Percentiles rank a stretch among this genome's conserved stretches.
Evolutionary conservation across 2,888 invertebrate species (phyloP).

Genomic region (Gastracanthus pulcherrimus): DNA sequence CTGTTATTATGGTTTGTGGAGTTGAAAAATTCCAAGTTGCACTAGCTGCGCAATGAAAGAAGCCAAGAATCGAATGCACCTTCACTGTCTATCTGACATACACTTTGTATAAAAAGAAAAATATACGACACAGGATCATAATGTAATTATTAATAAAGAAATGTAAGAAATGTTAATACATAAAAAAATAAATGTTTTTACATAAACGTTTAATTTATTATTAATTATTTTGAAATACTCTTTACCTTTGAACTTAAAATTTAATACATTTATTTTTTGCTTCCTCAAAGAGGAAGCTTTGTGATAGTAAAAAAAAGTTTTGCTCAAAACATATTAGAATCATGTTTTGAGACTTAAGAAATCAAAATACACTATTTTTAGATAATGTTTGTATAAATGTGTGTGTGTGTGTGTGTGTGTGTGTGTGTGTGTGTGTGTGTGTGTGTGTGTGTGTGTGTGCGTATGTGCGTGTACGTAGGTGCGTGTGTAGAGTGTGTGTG

Average conservation of each 20-base stretch:
- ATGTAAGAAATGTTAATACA: constrained; percentile 77
- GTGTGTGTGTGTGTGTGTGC: no score
- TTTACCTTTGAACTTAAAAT: background rate
- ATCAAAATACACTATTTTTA: no score
- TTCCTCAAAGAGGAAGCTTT: no score
- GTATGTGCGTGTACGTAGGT: no score
- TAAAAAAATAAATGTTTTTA: constrained; percentile 75
- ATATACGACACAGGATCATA: constrained; percentile 64
- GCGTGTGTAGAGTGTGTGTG: no score
- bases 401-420: no score
- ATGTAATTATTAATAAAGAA: constrained; percentile 71
- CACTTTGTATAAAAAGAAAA: constrained; percentile 74
- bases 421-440: no score
- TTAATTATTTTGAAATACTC: background rate
- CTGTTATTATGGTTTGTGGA: constrained; percentile 61
- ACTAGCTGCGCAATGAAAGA: constrained; percentile 55
- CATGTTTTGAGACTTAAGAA: no score
- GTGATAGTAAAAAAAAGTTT: no score
- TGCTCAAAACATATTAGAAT: no score
- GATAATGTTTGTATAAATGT: no score
- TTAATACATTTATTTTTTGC: background rate
- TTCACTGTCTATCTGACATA: constrained; percentile 69
- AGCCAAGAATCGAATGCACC: constrained; percentile 55
- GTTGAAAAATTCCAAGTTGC: constrained; percentile 59
- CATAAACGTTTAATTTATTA: constrained; percentile 63